Base-by-base conservation (phyloP, 2,113 vertebrate genomes). In the Calidris pygmaea region DNA sequence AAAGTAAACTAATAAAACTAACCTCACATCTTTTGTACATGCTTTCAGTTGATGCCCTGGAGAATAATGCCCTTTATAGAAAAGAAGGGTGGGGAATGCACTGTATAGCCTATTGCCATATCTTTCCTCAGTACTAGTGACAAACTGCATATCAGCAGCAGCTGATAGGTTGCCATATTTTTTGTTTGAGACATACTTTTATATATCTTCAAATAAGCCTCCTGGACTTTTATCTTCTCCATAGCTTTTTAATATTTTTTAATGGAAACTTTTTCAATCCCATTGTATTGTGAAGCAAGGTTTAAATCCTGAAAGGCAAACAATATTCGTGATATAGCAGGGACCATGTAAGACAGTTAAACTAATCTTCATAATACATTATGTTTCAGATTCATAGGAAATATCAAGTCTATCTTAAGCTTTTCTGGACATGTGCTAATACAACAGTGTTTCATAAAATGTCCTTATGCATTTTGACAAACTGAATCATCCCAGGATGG, bases 1-100 rank as follows among this genome's bases (percentile, higher is more conserved):
- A 95, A 98, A 98, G 95, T 97, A 98, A 98, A 98, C 98, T 98
- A 98, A 98, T 98, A 97, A 98, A 97, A 97, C 96, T 93, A 98
- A 97, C 97, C 96, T 97, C 86, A 96, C 98, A 97, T 97, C 94
- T 97, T 97, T 97, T 97, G 81, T 96, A 96, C 89, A 89, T 70
- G 53, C 76, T 93, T 97, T 98, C 97, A 97, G 53, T 78, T 92
- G 87, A 97, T 96, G 91, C 95, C 95, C 91, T 84, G 60, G 93
- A 98, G 98, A 96, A 94, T 47, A 97, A 97, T 95, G 97, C 83
- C 55, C 82, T 97, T 95, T 96, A 87, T 81, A 53, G 71, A 37
- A 96, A 80, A 77, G 59, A 95, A 80, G 37, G 20, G 83, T 76
- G 50, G 52, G 41, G 71, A 84, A 85, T 22, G 13, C 34, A 84